Percentiles rank a stretch among this genome's conserved stretches.
Evolutionary conservation across 2,113 vertebrate genomes (phyloP).

Genomic region (Chloroceryle aenea): DNA sequence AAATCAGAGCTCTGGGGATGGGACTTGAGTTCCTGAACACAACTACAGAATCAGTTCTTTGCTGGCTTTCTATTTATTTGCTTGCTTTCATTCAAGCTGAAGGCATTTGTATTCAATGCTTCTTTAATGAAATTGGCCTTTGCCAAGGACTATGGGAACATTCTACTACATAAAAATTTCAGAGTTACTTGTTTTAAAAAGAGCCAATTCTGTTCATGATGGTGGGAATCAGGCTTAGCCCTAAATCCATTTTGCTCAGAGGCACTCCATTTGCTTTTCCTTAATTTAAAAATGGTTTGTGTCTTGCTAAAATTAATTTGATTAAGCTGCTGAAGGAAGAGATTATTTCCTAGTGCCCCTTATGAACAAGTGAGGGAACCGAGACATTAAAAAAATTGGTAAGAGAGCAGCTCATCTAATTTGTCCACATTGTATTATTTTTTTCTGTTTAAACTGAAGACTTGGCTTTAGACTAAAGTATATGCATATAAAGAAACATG

Average conservation of each 20-base stretch:
- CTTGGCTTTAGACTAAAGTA: not conserved
- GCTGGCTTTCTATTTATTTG: not conserved
- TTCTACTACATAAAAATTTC: not conserved
- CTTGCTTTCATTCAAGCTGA: conserved; percentile 1
- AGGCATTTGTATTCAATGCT: not conserved
- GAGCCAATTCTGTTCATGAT: not conserved
- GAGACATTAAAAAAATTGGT: not conserved
- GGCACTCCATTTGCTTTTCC: not conserved
- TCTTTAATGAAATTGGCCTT: not conserved
- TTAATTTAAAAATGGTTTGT: conserved; percentile 40
- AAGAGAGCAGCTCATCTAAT: not conserved
- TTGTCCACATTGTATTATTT: not conserved
- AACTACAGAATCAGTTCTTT: not conserved
- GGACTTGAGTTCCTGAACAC: not conserved
- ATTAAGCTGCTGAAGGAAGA: conserved; percentile 8
- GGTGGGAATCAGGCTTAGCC: not conserved
- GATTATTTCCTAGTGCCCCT: not conserved
- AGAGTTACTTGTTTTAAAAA: not conserved
- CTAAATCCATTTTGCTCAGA: conserved; percentile 4
- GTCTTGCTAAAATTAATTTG: conserved; percentile 23
- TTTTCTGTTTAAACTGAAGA: not conserved
- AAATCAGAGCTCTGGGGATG: not conserved
- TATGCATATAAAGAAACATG: not conserved
- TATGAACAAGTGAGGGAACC: not conserved
- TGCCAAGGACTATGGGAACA: not conserved